Conservation (phyloP, 2,797 vertebrate genomes). For the Pempheris klunzingeri region DNA sequence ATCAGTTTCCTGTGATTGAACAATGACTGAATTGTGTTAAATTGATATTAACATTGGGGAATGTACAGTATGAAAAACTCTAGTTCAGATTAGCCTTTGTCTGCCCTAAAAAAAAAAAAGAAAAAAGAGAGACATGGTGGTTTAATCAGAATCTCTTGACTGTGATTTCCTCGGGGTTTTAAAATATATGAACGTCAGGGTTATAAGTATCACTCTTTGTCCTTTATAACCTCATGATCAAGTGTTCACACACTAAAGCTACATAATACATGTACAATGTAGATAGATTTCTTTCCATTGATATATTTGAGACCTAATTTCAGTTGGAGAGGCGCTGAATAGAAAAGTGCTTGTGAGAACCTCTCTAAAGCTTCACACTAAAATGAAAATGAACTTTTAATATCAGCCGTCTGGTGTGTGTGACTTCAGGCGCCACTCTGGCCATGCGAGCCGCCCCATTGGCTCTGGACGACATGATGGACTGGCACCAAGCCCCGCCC, state of each 20-base stretch:
- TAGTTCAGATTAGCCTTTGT: constrained; percentile 14
- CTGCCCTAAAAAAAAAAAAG: neutral
- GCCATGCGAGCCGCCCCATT: constrained; percentile 96
- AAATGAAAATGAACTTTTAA: neutral
- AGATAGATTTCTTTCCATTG: neutral
- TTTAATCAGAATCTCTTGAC: constrained; percentile 26
- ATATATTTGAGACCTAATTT: neutral
- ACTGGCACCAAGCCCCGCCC: constrained; percentile 96
- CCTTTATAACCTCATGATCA: neutral
- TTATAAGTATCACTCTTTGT: neutral
- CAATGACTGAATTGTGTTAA: constrained; percentile 21
- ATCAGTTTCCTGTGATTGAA: constrained; percentile 13
- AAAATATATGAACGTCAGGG: neutral
- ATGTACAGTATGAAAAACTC: constrained; percentile 11
- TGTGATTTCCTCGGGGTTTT: constrained; percentile 22
- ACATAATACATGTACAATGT: neutral
- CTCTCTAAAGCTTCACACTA: neutral
- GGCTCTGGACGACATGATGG: constrained; percentile 92
- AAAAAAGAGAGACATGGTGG: neutral
- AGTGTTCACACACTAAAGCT: neutral
- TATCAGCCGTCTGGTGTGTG: neutral
- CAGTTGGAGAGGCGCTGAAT: no score
- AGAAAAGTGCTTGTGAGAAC: neutral
- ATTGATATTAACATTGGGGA: constrained; percentile 16
- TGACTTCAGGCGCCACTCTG: constrained; percentile 91